phyloP scores from a whole-genome alignment of 2,888 invertebrate species.

The Eurytoma californica region DNA sequence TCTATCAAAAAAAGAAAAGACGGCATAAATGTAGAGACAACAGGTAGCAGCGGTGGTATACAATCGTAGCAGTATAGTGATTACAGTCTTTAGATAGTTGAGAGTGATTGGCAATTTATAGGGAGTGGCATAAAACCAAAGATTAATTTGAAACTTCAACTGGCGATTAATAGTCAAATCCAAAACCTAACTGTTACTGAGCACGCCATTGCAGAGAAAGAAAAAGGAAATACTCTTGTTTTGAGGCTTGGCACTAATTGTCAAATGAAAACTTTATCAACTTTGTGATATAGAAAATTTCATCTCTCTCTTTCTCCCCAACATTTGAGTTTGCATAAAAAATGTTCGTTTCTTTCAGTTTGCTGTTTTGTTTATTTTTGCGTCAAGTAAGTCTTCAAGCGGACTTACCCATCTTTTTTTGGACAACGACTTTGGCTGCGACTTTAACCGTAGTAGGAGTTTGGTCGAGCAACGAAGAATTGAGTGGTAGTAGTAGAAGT shows the following conservation, averaged over 20 bases:
- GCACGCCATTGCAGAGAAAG: constrained; percentile 58
- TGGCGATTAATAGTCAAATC: constrained; percentile 62
- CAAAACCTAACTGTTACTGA: constrained; percentile 59
- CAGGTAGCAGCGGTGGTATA: constrained; percentile 47
- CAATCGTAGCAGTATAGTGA: constrained; percentile 57
- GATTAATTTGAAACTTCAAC: constrained; percentile 56
- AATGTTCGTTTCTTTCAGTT: constrained; percentile 19
- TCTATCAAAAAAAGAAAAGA: neutral
- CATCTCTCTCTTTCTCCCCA: constrained; percentile 54
- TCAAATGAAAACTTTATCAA: neutral
- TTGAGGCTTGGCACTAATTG: neutral
- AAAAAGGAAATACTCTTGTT: constrained; percentile 52
- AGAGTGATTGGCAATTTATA: constrained; percentile 41
- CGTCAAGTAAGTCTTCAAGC: constrained; percentile 74
- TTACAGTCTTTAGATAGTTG: constrained; percentile 25
- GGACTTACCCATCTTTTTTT: constrained; percentile 76
- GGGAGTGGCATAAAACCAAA: constrained; percentile 50
- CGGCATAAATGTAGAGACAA: constrained; percentile 12
- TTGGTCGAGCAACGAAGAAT: constrained; percentile 73
- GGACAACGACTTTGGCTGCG: constrained; percentile 76
- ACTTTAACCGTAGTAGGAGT: constrained; percentile 74
- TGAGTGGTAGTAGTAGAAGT: constrained; percentile 71
- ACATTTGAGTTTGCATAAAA: constrained; percentile 12
- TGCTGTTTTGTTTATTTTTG: constrained; percentile 61
- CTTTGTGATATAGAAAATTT: constrained; percentile 19